Conservation (phyloP, 2,888 invertebrate genomes). For the Atrina japonica region DNA sequence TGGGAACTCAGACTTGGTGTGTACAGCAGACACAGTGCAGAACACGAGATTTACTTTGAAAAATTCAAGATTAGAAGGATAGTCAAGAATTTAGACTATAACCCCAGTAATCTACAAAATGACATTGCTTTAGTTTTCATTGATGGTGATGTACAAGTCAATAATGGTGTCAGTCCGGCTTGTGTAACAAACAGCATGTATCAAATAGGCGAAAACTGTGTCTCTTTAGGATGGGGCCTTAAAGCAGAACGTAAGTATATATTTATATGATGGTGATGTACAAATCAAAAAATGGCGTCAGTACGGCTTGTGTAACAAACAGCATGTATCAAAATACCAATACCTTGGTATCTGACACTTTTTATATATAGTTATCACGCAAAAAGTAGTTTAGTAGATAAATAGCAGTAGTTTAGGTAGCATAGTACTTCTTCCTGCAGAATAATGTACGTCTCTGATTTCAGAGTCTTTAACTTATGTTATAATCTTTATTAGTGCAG, state of each 20-base stretch:
- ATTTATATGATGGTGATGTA: not conserved
- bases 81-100: constrained; percentile 15
- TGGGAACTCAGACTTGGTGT: constrained; percentile 24
- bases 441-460: no score
- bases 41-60: constrained; percentile 11
- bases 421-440: no score
- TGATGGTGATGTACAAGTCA: constrained; percentile 5
- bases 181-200: constrained; percentile 28
- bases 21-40: constrained; percentile 4
- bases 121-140: constrained; percentile 29
- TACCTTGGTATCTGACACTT: constrained; percentile 19
- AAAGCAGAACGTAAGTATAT: constrained; percentile 21
- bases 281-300: constrained; percentile 22
- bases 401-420: no score
- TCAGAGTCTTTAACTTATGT: no score
- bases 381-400: no score
- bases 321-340: constrained; percentile 15
- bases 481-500: no score
- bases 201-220: constrained; percentile 18
- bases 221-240: constrained; percentile 34
- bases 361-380: no score
- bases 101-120: constrained; percentile 4
- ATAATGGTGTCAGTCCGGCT: constrained; percentile 23
- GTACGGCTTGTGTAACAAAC: constrained; percentile 30
- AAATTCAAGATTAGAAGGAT: constrained; percentile 21